Base-by-base conservation (phyloP, 1,140 invertebrate genomes). In the Pachyrhynchus sulphureomaculatus region DNA sequence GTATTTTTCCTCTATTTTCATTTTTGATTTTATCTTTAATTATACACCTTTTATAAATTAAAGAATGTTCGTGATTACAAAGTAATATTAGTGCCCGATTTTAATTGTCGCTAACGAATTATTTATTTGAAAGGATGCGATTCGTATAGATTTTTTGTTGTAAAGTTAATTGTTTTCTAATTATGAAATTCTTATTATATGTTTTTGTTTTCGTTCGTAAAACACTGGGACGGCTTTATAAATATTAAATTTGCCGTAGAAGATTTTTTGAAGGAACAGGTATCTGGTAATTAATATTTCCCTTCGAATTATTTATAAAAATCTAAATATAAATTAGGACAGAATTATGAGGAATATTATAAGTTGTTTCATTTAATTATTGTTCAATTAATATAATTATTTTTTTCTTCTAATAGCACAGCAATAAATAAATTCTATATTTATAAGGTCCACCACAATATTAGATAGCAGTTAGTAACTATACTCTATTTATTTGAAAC, bases 41-140 rank as follows among this genome's bases (percentile, higher is more conserved):
- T 41, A 41, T 21, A 41, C 20, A 3, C 2, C 6, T 41, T 21
- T 17, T 18, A 41, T 10, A 41, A 41, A 41, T 41, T 41, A 41
- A 41, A 21, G 37, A 41, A 21, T 6, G 37, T 41, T 41, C 37
- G 37, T 41, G 37, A 41, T 21, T 9, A 41, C 26, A 9, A 41
- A 17, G 37, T 18, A 41, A 41, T 41, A 41, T 41, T 41, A 41
- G 15, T 41, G 8, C 13, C 15, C 8, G 37, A 17, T 47, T 47
- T 47, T 47, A 47, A 47, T 47, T 47, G 44, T 47, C 8, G 9
- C 24, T 47, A 2, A 47, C 1, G 5, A 47, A 47, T 47, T 20
- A 47, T 47, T 18, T 29, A 47, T 23, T 1, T n/a, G 21, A 26
- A 47, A 23, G 8, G n/a, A 47, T 13, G 39, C 39, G 39, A 42